A percentile compares a stretch with the other conserved stretches of the same genome.
These are phyloP conservation scores for Oncorhynchus masou DNA, from an alignment of 2,113 vertebrate genomes.

Conservation along the genomic window DNA sequence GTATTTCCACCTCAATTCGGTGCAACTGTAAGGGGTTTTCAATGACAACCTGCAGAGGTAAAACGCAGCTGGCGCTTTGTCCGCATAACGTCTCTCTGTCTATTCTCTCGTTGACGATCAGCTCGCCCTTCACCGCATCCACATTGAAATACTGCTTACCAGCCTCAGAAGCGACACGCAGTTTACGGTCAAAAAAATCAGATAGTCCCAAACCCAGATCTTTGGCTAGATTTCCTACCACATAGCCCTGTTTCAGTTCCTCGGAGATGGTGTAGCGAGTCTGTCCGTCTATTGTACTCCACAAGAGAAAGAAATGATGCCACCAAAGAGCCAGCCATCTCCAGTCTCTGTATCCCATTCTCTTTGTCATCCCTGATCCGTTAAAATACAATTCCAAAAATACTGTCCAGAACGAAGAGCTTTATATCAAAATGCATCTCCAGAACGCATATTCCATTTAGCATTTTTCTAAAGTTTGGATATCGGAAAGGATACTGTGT, in stretches of 20 bases:
- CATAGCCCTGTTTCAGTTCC: conserved; percentile 68
- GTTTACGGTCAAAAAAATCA: conserved; percentile 70
- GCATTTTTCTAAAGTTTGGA: background rate
- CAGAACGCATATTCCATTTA: background rate
- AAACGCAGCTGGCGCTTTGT: conserved; percentile 70
- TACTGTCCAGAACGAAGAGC: background rate
- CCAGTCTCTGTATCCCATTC: conserved; percentile 49
- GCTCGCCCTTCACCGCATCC: conserved; percentile 71
- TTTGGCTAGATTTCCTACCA: conserved; percentile 76
- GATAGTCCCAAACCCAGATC: conserved; percentile 75
- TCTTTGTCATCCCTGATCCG: conserved; percentile 55
- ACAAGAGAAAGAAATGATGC: conserved; percentile 57
- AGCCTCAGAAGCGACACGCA: conserved; percentile 74
- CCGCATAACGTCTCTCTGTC: conserved; percentile 82
- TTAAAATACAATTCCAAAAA: conserved; percentile 6
- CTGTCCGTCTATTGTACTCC: conserved; percentile 65
- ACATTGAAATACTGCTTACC: conserved; percentile 76
- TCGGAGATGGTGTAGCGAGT: conserved; percentile 72
- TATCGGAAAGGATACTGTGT: background rate
- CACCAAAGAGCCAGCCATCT: conserved; percentile 60
- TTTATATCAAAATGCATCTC: conserved; percentile 2
- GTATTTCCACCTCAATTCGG: conserved; percentile 76
- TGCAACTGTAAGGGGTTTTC: conserved; percentile 77
- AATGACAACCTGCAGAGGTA: conserved; percentile 75
- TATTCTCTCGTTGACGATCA: conserved; percentile 77